Conservation (phyloP, 2,888 invertebrate genomes). For the Cryptophagus acutangulus region DNA sequence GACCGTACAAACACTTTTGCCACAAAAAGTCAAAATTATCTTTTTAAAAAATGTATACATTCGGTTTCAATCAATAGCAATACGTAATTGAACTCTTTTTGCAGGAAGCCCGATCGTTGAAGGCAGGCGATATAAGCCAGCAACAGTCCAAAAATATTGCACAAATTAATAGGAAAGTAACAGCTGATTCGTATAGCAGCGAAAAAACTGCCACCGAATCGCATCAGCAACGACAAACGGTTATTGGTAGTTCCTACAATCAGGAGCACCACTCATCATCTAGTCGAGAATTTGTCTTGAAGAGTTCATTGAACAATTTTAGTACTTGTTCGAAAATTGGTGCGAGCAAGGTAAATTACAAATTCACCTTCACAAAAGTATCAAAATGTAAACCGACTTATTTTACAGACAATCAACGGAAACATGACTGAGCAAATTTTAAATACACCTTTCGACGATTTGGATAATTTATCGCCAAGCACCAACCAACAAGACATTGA, state of each 20-base stretch:
- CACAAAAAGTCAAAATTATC: neutral
- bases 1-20: no score
- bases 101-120: constrained; percentile 79
- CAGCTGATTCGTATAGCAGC: constrained; percentile 80
- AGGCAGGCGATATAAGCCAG: constrained; percentile 77
- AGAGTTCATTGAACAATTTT: constrained; percentile 70
- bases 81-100: no score
- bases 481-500: constrained; percentile 78
- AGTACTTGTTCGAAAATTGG: constrained; percentile 52
- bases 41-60: no score
- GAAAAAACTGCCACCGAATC: constrained; percentile 67
- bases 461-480: constrained; percentile 67
- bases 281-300: constrained; percentile 66
- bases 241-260: constrained; percentile 75
- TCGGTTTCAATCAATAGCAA: no score
- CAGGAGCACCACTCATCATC: constrained; percentile 68
- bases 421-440: constrained; percentile 60
- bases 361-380: no score
- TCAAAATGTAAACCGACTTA: no score
- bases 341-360: neutral
- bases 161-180: constrained; percentile 76
- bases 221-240: constrained; percentile 71
- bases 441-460: constrained; percentile 68
- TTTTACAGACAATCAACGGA: constrained; percentile 61
- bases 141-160: constrained; percentile 83